Conservation (phyloP, 1,140 invertebrate genomes). For the Cheumatopsyche charites region DNA sequence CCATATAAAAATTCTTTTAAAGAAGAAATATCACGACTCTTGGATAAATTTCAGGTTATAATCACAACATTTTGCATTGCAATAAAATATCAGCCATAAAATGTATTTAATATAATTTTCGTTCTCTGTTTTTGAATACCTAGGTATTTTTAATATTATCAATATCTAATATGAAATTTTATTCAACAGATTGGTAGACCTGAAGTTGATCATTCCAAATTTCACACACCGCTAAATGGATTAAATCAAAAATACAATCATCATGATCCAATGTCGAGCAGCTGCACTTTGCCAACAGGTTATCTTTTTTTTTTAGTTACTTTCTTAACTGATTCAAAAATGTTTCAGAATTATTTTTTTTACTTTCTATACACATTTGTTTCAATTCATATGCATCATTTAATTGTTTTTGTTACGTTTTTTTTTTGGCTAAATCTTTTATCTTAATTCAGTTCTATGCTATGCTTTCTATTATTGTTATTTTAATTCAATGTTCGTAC, state of each 20-base stretch:
- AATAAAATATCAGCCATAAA: too few relatives aligned
- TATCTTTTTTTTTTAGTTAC: not conserved
- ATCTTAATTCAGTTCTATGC: too few relatives aligned
- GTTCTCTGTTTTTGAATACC: not conserved
- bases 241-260: constrained; percentile 57
- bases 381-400: too few relatives aligned
- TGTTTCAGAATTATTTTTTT: too few relatives aligned
- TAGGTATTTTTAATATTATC: not conserved
- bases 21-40: constrained; percentile 80
- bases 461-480: too few relatives aligned
- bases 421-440: too few relatives aligned
- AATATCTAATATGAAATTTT: too few relatives aligned
- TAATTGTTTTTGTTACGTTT: too few relatives aligned
- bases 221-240: constrained; percentile 57
- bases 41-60: constrained; percentile 74
- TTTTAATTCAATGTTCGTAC: too few relatives aligned
- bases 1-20: constrained; percentile 88
- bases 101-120: not conserved
- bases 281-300: constrained; percentile 65
- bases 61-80: not conserved
- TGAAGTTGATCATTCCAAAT: constrained; percentile 60
- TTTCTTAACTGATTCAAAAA: too few relatives aligned
- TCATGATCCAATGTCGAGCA: constrained; percentile 64
- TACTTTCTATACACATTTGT: too few relatives aligned
- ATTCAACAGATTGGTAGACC: constrained; percentile 60